Base-by-base conservation (phyloP, 1,140 invertebrate species). In the Zophobas atratus region DNA sequence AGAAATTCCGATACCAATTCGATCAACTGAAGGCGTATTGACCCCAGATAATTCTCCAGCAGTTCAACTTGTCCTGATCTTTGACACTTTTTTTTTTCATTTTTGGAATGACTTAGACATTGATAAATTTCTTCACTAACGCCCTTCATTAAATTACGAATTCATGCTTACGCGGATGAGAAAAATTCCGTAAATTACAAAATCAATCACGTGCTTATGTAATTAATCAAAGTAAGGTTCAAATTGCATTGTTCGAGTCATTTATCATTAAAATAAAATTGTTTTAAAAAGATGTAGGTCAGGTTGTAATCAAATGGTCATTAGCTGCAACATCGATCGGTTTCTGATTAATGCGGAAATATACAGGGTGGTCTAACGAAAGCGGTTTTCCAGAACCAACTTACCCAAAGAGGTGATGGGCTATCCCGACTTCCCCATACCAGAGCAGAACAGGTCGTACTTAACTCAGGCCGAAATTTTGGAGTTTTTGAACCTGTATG, bases 371-470 rank as follows among this genome's bases (percentile, higher is more conserved):
- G 73, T 81, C 76, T 41, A 76, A 20, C 20, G 20, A 20, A 20
- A 20, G 20, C 20, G 20, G 20, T 20, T 20, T 84, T 85, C 70
- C 83, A 95, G 94, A 82, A 94, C 94, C 2, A 95, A 95, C 88
- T 84, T 95, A 39, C 94, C 94, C 1, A 94, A 94, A 85, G 92
- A 95, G 88, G 90, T 93, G 2, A 96, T 96, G 94, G 91, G 90
- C 1, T 95, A 91, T 84, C 91, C 92, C 1, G 93, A 93, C 84
- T 92, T 90, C 88, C 92, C 94, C 1, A 93, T 95, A 77, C 90
- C 90, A 0, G 88, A 90, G 48, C 89, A 84, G 77, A 87, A 90
- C 0, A 89, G 90, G 75, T 97, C 96, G 1, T 98, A 97, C 85
- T 86, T 98, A 1, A 89, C 90, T 2, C 94, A 96, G 33, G 89